phyloP scores from a whole-genome alignment of 2,888 invertebrate species.

The Oxyteleia sp. region DNA sequence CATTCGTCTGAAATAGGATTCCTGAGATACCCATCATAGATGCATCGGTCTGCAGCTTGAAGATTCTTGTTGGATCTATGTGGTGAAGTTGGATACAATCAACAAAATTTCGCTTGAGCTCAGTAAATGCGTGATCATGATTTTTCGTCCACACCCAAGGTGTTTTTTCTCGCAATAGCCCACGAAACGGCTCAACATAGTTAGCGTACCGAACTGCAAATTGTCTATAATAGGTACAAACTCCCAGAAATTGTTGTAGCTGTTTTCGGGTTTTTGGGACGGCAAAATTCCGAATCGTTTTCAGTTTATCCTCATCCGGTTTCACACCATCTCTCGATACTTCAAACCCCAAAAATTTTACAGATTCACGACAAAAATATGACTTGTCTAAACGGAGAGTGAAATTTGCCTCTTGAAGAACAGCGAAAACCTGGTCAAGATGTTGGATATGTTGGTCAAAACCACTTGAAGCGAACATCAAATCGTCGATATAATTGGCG shows the following conservation, averaged over 20 bases:
- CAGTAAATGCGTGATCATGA: conserved; percentile 33
- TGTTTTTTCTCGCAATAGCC: no score
- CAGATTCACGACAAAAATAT: conserved; percentile 54
- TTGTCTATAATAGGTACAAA: conserved; percentile 14
- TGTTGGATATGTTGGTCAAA: conserved; percentile 21
- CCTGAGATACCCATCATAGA: no score
- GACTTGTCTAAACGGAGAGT: conserved; percentile 69
- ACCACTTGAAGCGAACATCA: conserved; percentile 7
- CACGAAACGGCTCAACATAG: conserved; percentile 1
- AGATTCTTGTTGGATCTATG: no score
- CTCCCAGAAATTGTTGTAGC: background rate
- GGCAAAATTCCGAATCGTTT: background rate
- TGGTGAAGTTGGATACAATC: no score
- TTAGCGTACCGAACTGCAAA: background rate
- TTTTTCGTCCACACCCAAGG: background rate
- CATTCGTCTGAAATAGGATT: no score
- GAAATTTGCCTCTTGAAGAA: conserved; percentile 23
- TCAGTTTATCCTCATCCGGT: no score
- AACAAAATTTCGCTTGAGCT: conserved; percentile 42
- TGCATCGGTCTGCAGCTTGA: no score
- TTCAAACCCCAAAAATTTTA: conserved; percentile 41
- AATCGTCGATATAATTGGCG: conserved; percentile 43
- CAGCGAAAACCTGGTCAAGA: background rate
- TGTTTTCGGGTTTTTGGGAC: background rate
- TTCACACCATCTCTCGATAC: conserved; percentile 46